Conservation (phyloP, 2,888 invertebrate species). For the Noctua pronuba region DNA sequence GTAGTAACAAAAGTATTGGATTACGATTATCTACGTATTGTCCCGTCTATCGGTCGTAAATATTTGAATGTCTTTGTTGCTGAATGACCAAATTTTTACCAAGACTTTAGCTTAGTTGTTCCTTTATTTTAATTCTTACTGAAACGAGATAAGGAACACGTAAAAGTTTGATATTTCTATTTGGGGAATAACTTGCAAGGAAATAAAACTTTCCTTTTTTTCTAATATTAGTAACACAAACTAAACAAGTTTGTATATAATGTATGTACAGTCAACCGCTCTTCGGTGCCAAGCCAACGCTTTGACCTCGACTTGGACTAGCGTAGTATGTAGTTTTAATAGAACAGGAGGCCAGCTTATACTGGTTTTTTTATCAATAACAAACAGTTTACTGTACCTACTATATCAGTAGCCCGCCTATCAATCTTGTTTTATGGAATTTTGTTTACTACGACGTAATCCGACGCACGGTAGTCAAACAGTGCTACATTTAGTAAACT, state of each 20-base stretch:
- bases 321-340: background rate
- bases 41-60: too few species aligned
- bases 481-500: slow-evolving; percentile 40
- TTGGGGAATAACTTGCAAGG: background rate
- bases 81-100: too few species aligned
- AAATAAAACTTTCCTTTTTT: background rate
- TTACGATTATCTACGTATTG: too few species aligned
- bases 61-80: too few species aligned
- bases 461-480: slow-evolving; percentile 42
- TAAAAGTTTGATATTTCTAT: background rate
- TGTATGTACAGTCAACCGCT: background rate
- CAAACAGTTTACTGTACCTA: background rate
- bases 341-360: background rate
- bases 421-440: slow-evolving; percentile 48
- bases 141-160: background rate
- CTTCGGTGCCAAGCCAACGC: too few species aligned
- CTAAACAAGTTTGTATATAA: background rate
- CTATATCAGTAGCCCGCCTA: background rate
- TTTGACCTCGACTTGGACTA: too few species aligned
- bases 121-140: background rate
- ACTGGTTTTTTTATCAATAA: background rate
- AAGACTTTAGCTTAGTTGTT: background rate
- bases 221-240: slow-evolving; percentile 10
- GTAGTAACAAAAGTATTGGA: too few species aligned
- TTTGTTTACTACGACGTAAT: slow-evolving; percentile 51